These are phyloP conservation scores for Margarornis squamiger DNA, from an alignment of 2,797 vertebrate species.

Conservation along the genomic window DNA sequence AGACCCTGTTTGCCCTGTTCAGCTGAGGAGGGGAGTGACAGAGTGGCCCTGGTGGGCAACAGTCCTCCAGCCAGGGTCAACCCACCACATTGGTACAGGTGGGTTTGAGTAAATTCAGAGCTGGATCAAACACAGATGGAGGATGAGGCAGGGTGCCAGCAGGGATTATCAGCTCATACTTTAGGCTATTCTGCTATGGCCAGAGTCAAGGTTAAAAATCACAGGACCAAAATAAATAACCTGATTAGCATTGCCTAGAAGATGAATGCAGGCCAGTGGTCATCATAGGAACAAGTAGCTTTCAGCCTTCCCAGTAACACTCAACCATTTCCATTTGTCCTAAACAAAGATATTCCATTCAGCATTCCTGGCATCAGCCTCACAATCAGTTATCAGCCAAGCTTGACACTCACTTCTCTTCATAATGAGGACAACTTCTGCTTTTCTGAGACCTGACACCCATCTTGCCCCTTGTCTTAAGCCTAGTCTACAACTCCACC, in stretches of 20 bases:
- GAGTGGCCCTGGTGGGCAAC: neutral
- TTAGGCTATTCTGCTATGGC: neutral
- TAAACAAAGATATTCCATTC: neutral
- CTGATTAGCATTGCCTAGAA: neutral
- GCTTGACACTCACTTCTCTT: neutral
- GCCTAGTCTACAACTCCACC: fast-evolving
- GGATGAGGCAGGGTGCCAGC: neutral
- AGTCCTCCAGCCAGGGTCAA: neutral
- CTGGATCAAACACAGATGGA: neutral
- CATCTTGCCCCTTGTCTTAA: neutral
- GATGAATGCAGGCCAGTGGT: neutral
- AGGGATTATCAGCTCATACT: neutral
- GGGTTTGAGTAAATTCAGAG: neutral
- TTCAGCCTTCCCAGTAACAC: neutral
- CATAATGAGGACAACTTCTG: neutral
- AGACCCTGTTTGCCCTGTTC: neutral
- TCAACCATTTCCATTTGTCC: neutral
- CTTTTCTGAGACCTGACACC: neutral
- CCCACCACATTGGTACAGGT: neutral
- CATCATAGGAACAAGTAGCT: neutral
- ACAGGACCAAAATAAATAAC: neutral
- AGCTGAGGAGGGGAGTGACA: neutral
- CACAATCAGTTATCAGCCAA: neutral
- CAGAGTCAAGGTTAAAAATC: neutral
- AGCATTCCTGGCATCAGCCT: neutral